Evolutionary conservation across 2,888 invertebrate genomes (phyloP).

Genomic region (Elegia similella): DNA sequence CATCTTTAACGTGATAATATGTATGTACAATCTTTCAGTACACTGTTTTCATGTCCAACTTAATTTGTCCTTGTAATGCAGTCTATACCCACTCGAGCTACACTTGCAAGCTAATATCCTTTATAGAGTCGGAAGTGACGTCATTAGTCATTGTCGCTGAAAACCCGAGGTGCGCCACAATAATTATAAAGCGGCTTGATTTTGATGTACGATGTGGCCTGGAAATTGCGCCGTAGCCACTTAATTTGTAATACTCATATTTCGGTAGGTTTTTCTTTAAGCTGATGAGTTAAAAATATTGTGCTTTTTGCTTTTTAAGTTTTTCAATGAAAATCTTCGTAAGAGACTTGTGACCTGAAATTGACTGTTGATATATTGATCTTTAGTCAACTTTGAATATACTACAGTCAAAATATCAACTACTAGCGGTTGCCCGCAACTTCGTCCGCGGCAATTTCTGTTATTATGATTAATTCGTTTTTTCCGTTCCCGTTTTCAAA

Average conservation of each 20-base stretch:
- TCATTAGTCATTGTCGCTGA: slow-evolving; percentile 55
- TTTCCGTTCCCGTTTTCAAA: too few relatives aligned
- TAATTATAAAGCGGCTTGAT: slow-evolving; percentile 33
- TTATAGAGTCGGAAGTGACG: slow-evolving; percentile 44
- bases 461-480: too few relatives aligned
- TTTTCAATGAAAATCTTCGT: too few relatives aligned
- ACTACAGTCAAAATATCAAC: too few relatives aligned
- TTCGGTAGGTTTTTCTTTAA: neutral
- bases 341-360: too few relatives aligned
- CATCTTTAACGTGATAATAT: too few relatives aligned
- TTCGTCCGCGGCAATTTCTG: too few relatives aligned
- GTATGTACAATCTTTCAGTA: too few relatives aligned
- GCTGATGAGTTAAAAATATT: neutral
- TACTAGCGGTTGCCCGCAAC: too few relatives aligned
- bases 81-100: slow-evolving; percentile 22
- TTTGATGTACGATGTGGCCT: slow-evolving; percentile 15
- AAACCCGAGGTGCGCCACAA: slow-evolving; percentile 29
- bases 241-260: slow-evolving; percentile 1
- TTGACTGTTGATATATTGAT: too few relatives aligned
- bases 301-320: too few relatives aligned
- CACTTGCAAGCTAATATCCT: slow-evolving; percentile 44
- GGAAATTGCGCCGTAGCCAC: slow-evolving; percentile 6
- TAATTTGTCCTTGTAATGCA: neutral
- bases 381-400: too few relatives aligned
- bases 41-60: neutral